Percentiles rank a stretch among this genome's conserved stretches.
Conservation (phyloP, 2,888 invertebrate genomes). For the Amiota mariae region DNA sequence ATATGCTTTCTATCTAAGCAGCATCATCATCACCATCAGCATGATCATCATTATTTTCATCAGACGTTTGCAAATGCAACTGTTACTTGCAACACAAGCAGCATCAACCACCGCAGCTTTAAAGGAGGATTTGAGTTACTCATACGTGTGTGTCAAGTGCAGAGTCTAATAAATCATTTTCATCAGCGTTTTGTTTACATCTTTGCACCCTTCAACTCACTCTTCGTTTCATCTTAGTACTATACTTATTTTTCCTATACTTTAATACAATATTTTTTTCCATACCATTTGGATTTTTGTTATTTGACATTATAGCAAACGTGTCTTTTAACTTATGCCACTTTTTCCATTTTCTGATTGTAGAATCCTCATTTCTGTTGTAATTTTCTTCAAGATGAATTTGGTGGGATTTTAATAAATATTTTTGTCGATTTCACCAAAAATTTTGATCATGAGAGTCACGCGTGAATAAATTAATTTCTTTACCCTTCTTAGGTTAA, state of each 20-base stretch:
- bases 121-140: conserved; percentile 4
- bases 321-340: background rate
- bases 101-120: too few species aligned
- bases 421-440: background rate
- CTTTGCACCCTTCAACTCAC: background rate
- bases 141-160: conserved; percentile 51
- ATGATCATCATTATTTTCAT: background rate
- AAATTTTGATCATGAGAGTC: background rate
- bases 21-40: conserved; percentile 14
- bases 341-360: too few species aligned
- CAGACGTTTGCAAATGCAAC: conserved; percentile 23
- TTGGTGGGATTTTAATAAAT: background rate
- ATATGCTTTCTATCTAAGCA: conserved; percentile 1
- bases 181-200: conserved; percentile 56
- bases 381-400: background rate
- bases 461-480: background rate
- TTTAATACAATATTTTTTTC: too few species aligned
- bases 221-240: too few species aligned
- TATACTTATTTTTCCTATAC: background rate
- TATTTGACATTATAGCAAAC: conserved; percentile 18
- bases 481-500: too few species aligned
- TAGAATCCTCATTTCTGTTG: too few species aligned
- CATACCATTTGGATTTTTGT: conserved; percentile 5
- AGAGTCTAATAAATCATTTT: conserved; percentile 63
- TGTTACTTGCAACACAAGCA: conserved; percentile 24